These are phyloP conservation scores for Drosophila nasuta DNA, from an alignment of 1,140 invertebrate species.

Conservation along the genomic window DNA sequence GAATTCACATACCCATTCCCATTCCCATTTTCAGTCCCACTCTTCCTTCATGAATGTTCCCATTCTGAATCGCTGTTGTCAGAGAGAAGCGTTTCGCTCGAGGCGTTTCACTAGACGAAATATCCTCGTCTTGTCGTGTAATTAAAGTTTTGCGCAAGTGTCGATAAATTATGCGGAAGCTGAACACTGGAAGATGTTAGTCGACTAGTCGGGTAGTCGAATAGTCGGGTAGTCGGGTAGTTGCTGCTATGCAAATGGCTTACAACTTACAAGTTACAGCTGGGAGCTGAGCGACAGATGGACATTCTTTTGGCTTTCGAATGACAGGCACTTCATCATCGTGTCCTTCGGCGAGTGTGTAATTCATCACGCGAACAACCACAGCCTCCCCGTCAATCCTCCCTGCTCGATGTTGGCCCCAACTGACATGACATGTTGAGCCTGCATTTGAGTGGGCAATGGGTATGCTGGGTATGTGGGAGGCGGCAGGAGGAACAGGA, in stretches of 20 bases:
- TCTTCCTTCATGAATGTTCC: not conserved
- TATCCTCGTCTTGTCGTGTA: constrained; percentile 62
- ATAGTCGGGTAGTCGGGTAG: not conserved
- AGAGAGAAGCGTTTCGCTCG: constrained; percentile 18
- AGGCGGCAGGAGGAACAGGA: constrained; percentile 29
- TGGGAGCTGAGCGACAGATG: constrained; percentile 55
- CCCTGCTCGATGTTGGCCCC: not conserved
- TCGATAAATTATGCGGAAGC: constrained; percentile 81
- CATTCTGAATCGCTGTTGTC: constrained; percentile 49
- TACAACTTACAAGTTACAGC: constrained; percentile 54
- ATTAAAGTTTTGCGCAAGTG: constrained; percentile 82
- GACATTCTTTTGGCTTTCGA: constrained; percentile 79
- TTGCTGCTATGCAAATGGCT: constrained; percentile 69
- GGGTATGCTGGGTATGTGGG: not conserved
- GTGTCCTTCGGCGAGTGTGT: constrained; percentile 82
- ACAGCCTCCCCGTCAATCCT: constrained; percentile 43
- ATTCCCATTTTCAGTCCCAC: constrained; percentile 50
- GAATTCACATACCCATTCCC: constrained; percentile 55
- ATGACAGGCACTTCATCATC: constrained; percentile 83
- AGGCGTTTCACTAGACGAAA: constrained; percentile 50
- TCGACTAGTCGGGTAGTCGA: not conserved
- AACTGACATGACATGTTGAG: constrained; percentile 78
- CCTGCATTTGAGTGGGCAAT: constrained; percentile 61
- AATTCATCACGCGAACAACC: constrained; percentile 83
- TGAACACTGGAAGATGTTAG: constrained; percentile 14